phyloP scores from a whole-genome alignment of 2,888 invertebrate genomes.

The Gonocerus acuteangulatus region DNA sequence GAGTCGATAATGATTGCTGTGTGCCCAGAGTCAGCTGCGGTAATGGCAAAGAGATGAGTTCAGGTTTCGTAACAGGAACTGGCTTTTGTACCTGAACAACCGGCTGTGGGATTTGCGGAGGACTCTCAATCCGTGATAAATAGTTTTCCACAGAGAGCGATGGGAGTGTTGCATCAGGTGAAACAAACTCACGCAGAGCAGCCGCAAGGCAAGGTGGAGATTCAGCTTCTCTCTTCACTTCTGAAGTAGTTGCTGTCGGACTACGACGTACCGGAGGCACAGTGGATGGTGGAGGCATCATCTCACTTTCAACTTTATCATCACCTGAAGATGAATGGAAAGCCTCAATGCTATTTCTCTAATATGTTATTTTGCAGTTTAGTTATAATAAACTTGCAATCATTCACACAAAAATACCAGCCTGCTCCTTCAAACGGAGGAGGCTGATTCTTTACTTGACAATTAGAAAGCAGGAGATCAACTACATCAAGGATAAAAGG shows the following conservation, averaged over 20 bases:
- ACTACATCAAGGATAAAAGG: no score
- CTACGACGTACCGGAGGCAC: slow-evolving; percentile 22
- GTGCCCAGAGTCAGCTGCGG: neutral
- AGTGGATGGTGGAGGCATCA: slow-evolving; percentile 31
- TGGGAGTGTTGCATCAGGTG: slow-evolving; percentile 35
- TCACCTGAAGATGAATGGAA: slow-evolving; percentile 29
- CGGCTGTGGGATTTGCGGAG: slow-evolving; percentile 6
- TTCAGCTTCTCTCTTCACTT: slow-evolving; percentile 27
- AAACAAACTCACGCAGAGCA: slow-evolving; percentile 47
- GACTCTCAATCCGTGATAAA: slow-evolving; percentile 40
- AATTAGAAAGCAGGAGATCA: no score
- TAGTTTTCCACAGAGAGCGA: slow-evolving; percentile 42
- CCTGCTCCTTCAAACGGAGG: no score
- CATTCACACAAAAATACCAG: neutral
- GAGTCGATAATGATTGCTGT: neutral
- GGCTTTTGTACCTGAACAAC: neutral
- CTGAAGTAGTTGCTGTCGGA: slow-evolving; percentile 27
- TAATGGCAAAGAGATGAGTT: slow-evolving; percentile 1
- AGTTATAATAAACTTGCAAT: no score
- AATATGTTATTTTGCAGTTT: neutral
- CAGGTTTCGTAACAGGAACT: neutral
- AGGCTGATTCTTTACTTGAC: no score
- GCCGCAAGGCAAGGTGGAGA: slow-evolving; percentile 44
- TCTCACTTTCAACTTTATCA: slow-evolving; percentile 29
- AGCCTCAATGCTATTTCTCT: neutral